Evolutionary conservation across 2,797 vertebrate genomes (phyloP).

Genomic region (Echeneis naucrates): DNA sequence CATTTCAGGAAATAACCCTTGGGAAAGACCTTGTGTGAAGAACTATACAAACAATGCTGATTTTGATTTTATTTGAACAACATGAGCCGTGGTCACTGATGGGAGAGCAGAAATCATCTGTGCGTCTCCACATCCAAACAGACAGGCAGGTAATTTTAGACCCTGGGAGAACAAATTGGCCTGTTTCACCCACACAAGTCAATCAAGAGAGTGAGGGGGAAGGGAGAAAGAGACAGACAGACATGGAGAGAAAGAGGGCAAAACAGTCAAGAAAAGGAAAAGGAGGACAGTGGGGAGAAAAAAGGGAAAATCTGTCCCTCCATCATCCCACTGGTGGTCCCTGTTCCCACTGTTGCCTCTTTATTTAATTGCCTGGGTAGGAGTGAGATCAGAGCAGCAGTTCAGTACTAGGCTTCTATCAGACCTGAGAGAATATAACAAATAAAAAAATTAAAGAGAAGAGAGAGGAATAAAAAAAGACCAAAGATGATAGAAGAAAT

Average conservation of each 20-base stretch:
- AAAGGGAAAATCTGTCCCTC: slow-evolving; percentile 20
- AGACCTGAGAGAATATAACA: slow-evolving; percentile 67
- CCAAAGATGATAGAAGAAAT: no score
- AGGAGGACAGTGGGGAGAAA: not conserved
- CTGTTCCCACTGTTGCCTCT: slow-evolving; percentile 49
- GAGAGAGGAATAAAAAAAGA: slow-evolving; percentile 44
- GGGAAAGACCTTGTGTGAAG: slow-evolving; percentile 23
- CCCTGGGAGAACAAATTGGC: slow-evolving; percentile 73
- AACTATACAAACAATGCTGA: slow-evolving; percentile 57
- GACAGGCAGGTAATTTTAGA: slow-evolving; percentile 80
- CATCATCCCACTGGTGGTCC: slow-evolving; percentile 71
- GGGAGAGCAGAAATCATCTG: slow-evolving; percentile 62
- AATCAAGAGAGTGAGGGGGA: slow-evolving; percentile 68
- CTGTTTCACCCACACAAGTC: slow-evolving; percentile 76
- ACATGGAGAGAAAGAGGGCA: not conserved
- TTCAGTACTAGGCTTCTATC: slow-evolving; percentile 65
- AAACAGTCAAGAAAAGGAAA: slow-evolving; percentile 26
- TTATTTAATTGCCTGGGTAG: slow-evolving; percentile 72
- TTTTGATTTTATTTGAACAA: slow-evolving; percentile 57
- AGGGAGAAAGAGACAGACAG: slow-evolving; percentile 22
- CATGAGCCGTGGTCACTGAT: slow-evolving; percentile 52
- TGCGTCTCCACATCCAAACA: slow-evolving; percentile 72
- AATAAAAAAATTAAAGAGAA: slow-evolving; percentile 70
- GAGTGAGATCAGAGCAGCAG: slow-evolving; percentile 75
- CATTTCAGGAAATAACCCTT: slow-evolving; percentile 33